These are phyloP conservation scores for Canis aureus DNA, from an alignment of 2,113 vertebrate genomes.

Conservation along the genomic window DNA sequence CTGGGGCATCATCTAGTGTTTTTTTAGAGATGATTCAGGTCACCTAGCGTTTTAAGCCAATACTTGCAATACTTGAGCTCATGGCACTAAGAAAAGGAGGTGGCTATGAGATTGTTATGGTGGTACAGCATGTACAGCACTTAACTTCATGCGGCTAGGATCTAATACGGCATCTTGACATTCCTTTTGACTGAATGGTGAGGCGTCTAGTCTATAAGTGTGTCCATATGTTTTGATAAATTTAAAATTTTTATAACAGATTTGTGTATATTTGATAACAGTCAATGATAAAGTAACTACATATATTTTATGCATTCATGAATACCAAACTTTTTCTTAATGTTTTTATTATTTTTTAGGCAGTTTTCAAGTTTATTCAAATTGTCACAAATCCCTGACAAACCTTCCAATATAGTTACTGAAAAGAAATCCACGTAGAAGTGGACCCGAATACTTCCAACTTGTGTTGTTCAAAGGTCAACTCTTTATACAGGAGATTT, in stretches of 20 bases:
- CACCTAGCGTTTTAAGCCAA: not conserved
- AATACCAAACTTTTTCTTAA: not conserved
- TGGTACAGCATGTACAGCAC: not conserved
- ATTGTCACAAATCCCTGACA: not conserved
- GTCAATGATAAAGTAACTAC: not conserved
- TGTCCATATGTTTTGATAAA: not conserved
- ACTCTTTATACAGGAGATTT: not conserved
- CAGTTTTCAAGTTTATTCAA: not conserved
- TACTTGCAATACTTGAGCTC: not conserved
- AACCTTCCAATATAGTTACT: not conserved
- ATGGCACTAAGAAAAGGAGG: not conserved
- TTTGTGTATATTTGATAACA: not conserved
- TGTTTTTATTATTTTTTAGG: not conserved
- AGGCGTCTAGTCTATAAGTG: not conserved
- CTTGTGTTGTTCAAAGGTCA: not conserved
- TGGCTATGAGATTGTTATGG: not conserved
- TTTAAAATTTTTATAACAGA: not conserved
- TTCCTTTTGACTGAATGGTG: not conserved
- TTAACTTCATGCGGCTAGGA: not conserved
- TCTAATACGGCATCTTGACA: not conserved
- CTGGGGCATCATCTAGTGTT: not conserved
- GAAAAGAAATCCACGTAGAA: not conserved
- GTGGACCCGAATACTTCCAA: not conserved
- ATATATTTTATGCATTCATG: not conserved
- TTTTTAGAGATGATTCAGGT: not conserved